These are phyloP conservation scores for Leucophora obtusa DNA, from an alignment of 2,888 invertebrate genomes.

Conservation along the genomic window DNA sequence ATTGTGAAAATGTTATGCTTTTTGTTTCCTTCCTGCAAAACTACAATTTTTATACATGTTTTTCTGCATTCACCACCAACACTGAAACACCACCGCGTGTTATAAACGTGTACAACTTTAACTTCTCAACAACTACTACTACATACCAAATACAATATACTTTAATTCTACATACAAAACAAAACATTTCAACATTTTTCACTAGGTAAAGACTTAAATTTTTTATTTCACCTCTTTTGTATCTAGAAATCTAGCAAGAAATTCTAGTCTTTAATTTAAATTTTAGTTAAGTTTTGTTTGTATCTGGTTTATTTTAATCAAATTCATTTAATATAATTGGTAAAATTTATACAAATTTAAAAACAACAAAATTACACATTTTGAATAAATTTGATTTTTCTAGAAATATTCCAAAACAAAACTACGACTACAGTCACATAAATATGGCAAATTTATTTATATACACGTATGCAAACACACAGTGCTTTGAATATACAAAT, in stretches of 20 bases:
- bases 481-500: neutral
- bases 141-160: constrained; percentile 22
- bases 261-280: neutral
- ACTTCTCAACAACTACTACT: constrained; percentile 3
- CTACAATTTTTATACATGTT: constrained; percentile 41
- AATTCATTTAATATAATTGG: neutral
- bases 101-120: constrained; percentile 7
- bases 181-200: constrained; percentile 57
- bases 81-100: constrained; percentile 41
- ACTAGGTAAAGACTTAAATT: constrained; percentile 57
- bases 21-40: constrained; percentile 48
- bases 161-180: constrained; percentile 30
- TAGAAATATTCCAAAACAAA: neutral
- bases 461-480: neutral
- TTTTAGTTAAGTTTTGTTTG: constrained; percentile 36
- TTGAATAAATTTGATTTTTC: neutral
- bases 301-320: neutral
- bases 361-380: neutral
- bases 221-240: neutral
- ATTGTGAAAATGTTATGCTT: constrained; percentile 38
- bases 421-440: neutral
- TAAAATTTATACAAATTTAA: neutral
- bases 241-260: neutral
- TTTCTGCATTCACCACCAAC: constrained; percentile 39
- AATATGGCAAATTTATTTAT: neutral